phyloP scores from a whole-genome alignment of 2,797 vertebrate species.

The Phalanger gymnotis region DNA sequence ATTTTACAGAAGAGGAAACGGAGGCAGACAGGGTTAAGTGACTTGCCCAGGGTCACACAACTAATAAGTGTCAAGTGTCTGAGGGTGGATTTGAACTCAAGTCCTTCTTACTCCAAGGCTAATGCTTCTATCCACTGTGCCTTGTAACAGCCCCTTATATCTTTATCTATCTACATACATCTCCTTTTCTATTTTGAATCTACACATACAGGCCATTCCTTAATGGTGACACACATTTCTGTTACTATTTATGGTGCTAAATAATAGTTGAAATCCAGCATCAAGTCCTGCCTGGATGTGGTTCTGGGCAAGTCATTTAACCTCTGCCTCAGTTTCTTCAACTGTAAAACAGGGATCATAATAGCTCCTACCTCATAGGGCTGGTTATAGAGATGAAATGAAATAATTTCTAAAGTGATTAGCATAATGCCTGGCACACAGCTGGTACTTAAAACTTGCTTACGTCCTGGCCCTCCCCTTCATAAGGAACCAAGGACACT shows the following conservation, averaged over 20 bases:
- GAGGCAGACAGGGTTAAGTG: not conserved
- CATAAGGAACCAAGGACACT: not conserved
- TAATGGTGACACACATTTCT: not conserved
- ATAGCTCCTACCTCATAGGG: not conserved
- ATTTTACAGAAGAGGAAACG: not conserved
- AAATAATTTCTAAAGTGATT: not conserved
- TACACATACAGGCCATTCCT: not conserved
- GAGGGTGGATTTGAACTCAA: no score
- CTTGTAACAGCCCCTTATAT: no score
- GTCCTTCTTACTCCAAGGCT: no score
- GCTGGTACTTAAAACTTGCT: not conserved
- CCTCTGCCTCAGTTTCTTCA: not conserved
- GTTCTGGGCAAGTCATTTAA: not conserved
- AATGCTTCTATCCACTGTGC: no score
- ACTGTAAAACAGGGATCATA: not conserved
- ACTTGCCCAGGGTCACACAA: not conserved
- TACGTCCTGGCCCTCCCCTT: not conserved
- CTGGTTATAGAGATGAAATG: not conserved
- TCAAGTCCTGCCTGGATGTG: not conserved
- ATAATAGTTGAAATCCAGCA: not conserved
- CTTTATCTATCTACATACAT: no score
- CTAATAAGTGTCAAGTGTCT: no score
- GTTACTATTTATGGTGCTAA: not conserved
- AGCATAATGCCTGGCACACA: not conserved
- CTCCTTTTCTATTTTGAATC: not conserved